Evolutionary conservation across 2,888 invertebrate genomes (phyloP), one percentile per base, ranked within the genome.

Genomic region (Noctua comes): DNA sequence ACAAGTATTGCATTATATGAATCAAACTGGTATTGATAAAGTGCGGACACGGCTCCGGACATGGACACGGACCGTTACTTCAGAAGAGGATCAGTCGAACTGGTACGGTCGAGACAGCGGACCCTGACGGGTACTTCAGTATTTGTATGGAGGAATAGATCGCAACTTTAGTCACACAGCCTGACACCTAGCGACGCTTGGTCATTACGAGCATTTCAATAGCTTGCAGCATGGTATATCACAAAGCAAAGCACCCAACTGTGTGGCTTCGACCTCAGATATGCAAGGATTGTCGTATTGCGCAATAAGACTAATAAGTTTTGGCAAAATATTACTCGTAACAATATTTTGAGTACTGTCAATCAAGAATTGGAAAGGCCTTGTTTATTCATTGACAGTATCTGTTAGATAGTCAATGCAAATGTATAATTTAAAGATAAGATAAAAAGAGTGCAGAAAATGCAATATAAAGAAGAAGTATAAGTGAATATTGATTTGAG

Each of bases 341-440:
- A 62, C 36, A 36, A 75, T 80, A 75, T 62, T 73, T 85, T 69
- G 27, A 7, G 31, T 43, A 36, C n/a, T 81, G 54, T 64, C 71
- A 78, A 71, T 82, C 57, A 65, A 76, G 10, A 18, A 65, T 64
- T 74, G 24, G 48, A 76, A 75, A 75, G 70, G 59, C 40, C 18
- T 46, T 80, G 48, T 57, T 51, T 72, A 36, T 76, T 36, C 0
- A 68, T 69, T 66, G 71, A 65, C 71, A 64, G 43, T 71, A 64
- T 70, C 59, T 70, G 18, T 36, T 54, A 48, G 65, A 66, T 62
- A 40, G 31, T 43, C 16, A 43, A 68, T 66, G 27, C 18, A 27
- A 80, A 75, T 68, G 18, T 59, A 4, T 43, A 57, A 48, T 79
- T 24, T 57, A 64, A 57, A 31, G 21, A 27, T 46, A 31, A 48